A percentile compares a stretch with the other conserved stretches of the same genome.
Conservation (phyloP, 2,888 invertebrate genomes). For the Hemistola chrysoprasaria region DNA sequence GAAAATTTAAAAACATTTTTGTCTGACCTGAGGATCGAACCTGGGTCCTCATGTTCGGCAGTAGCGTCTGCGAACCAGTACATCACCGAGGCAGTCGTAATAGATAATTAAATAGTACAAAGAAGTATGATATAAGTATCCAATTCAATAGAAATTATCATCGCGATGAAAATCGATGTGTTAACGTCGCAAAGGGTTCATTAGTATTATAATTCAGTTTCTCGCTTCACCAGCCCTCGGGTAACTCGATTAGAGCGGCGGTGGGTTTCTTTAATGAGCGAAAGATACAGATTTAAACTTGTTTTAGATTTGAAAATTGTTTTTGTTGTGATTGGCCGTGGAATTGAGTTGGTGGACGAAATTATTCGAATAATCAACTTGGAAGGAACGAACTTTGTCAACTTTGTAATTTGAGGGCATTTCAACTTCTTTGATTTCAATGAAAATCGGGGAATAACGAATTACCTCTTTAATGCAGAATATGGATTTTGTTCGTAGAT, state of each 20-base stretch:
- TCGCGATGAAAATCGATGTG: constrained; percentile 44
- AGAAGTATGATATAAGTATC: no score
- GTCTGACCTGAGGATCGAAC: no score
- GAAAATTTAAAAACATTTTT: no score
- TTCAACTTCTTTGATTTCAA: no score
- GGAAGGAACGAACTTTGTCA: no score
- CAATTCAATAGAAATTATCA: constrained; percentile 38
- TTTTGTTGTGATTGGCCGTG: constrained; percentile 23
- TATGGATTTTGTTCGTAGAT: no score
- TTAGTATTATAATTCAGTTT: constrained; percentile 61
- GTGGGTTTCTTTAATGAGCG: constrained; percentile 40
- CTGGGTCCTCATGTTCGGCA: no score
- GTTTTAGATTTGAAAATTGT: constrained; percentile 27
- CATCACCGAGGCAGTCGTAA: no score
- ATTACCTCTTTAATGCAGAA: no score
- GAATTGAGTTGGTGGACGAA: constrained; percentile 9
- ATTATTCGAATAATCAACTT: neutral
- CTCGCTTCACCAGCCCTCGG: constrained; percentile 43
- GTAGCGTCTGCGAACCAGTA: no score
- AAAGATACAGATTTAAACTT: constrained; percentile 31
- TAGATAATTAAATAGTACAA: neutral
- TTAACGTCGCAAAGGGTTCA: constrained; percentile 43
- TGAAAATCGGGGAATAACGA: no score
- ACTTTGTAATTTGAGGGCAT: no score
- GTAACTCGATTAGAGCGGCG: constrained; percentile 53